Percentiles rank a stretch among this genome's conserved stretches.
Conservation (phyloP, 2,113 vertebrate species). For the Macquaria australasica region DNA sequence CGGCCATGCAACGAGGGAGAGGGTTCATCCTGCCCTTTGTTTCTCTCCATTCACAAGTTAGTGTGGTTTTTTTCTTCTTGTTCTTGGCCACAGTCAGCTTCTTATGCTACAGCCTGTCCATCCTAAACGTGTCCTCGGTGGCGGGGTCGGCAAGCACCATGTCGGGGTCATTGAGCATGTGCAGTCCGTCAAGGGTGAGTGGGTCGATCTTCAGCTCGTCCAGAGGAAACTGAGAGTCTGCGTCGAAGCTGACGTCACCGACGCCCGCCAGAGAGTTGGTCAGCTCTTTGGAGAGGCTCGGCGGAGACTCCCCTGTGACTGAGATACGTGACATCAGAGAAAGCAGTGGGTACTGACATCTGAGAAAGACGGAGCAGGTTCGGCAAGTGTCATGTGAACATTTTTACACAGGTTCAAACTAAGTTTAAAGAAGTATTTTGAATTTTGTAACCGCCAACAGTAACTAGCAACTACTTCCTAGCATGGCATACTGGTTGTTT, state of each 20-base stretch:
- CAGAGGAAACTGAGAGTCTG: constrained; percentile 97
- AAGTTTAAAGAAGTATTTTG: neutral
- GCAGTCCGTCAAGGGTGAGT: constrained; percentile 96
- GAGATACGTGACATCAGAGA: constrained; percentile 54
- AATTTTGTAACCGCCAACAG: neutral
- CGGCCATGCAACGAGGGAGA: constrained; percentile 84
- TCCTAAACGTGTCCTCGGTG: constrained; percentile 98
- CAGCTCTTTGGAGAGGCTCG: constrained; percentile 98
- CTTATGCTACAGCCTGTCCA: constrained; percentile 93
- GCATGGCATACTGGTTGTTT: neutral
- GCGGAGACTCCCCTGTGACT: constrained; percentile 98
- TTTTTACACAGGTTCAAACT: neutral
- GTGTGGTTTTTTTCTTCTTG: constrained; percentile 38
- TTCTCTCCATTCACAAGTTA: constrained; percentile 68
- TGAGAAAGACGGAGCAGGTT: neutral
- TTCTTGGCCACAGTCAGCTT: constrained; percentile 32
- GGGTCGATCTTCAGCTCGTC: constrained; percentile 99
- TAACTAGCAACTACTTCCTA: neutral
- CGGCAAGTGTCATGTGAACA: neutral
- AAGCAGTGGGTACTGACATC: neutral
- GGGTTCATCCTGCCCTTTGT: constrained; percentile 74
- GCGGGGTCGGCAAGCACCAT: constrained; percentile 97
- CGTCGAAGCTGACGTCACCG: constrained; percentile 94
- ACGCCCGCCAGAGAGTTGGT: constrained; percentile 93
- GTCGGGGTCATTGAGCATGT: constrained; percentile 99